Evolutionary conservation across 2,888 invertebrate species (phyloP), one percentile per base, ranked within the genome.

Genomic region (Sycophila texana): DNA sequence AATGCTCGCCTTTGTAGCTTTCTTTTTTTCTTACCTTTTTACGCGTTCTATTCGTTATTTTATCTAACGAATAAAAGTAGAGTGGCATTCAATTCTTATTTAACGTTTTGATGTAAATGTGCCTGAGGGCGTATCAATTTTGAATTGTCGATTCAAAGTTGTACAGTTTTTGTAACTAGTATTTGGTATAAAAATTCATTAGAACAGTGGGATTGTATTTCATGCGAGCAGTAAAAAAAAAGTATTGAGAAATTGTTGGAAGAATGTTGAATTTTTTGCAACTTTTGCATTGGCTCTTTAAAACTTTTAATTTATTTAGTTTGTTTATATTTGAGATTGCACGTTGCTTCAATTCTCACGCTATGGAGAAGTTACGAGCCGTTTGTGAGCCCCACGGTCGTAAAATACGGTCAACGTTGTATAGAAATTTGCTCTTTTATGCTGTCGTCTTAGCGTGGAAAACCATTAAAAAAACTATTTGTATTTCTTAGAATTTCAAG

Each of bases 331-430:
- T 78, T 61, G 68, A 68, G 61, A 68, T 22, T 58, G 70, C 39
- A 65, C 74, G 77, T 73, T 66, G 60, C 74, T 58, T 74, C 63
- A 71, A 71, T 81, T 77, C 81, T 78, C 81, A 75, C 78, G 68
- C 67, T 72, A 26, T 20, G 16, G 68, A 68, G 22, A 22, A 77
- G 67, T 75, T 72, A 78, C 73, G 71, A 74, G 68, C 63, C 49
- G 74, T 71, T 53, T 63, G 63, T 70, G 57, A 30, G 47, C 63
- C 65, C 5, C 71, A 14, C 57, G 57, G 63, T 78, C 81, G 65
- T 81, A 81, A 81, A 81, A 75, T 73, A 22, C 51, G 39, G 60
- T 20, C 47, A 30, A 39, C 49, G 66, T 47, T 65, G 70, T 51
- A 73, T 63, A 58, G 74, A 74, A 63, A 60, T 65, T 75, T 70